phyloP scores from a whole-genome alignment of 2,113 vertebrate genomes.

The Pandion haliaetus region DNA sequence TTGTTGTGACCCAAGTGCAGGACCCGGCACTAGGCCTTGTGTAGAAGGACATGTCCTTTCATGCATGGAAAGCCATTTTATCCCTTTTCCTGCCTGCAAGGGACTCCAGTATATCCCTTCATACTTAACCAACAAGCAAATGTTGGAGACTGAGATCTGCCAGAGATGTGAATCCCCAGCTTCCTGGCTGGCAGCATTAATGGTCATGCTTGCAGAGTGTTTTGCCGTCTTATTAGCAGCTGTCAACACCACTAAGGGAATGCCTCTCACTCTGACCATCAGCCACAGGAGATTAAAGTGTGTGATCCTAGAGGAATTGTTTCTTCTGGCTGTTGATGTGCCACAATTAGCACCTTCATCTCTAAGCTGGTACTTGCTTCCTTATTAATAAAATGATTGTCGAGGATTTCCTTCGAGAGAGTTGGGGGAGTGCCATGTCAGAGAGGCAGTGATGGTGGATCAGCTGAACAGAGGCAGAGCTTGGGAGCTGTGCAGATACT shows the following conservation, averaged over 20 bases:
- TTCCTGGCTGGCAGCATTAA: background rate
- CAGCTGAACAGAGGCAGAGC: background rate
- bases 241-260: background rate
- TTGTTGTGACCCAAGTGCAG: no score
- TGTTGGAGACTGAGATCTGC: background rate
- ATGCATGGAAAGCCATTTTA: background rate
- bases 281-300: background rate
- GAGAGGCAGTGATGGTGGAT: background rate
- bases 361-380: background rate
- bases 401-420: background rate
- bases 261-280: background rate
- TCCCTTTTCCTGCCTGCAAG: background rate
- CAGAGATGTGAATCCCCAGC: background rate
- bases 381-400: background rate
- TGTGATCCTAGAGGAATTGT: background rate
- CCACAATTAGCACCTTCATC: conserved; percentile 23
- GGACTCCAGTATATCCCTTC: background rate
- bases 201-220: background rate
- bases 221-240: background rate
- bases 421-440: background rate
- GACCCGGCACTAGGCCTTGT: no score
- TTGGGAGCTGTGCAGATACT: background rate
- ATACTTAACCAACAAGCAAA: background rate
- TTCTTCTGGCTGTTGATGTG: conserved; percentile 18
- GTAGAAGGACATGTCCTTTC: no score